A percentile compares a stretch with the other conserved stretches of the same genome.
phyloP scores from a whole-genome alignment of 2,113 vertebrate species.

The Pogona vitticeps region DNA sequence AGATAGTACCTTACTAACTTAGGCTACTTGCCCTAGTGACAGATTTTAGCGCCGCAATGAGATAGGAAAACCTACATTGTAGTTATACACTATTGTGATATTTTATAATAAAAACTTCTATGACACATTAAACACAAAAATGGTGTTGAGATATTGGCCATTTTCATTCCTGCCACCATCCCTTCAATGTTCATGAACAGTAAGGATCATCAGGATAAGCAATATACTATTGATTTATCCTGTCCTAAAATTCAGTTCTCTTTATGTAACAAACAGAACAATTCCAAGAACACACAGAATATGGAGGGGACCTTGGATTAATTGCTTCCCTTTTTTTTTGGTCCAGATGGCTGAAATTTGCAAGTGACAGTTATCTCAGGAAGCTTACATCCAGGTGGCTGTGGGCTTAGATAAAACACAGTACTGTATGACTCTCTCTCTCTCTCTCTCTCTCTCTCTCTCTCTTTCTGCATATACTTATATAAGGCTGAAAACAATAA shows the following conservation, averaged over 20 bases:
- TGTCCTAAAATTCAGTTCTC: not conserved
- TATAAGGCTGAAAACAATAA: constrained; percentile 7
- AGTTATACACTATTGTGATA: constrained; percentile 10
- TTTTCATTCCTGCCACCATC: constrained; percentile 23
- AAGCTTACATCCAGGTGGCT: constrained; percentile 7
- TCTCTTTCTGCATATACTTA: not conserved
- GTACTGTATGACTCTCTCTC: too few species aligned
- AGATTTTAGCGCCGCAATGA: not conserved
- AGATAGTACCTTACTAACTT: not conserved
- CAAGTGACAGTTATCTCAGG: constrained; percentile 2
- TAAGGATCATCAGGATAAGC: constrained; percentile 31
- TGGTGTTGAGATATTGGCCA: not conserved
- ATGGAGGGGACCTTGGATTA: not conserved
- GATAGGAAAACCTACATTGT: constrained; percentile 21
- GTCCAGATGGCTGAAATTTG: constrained; percentile 1
- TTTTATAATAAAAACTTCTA: constrained; percentile 14
- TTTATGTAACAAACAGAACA: constrained; percentile 16
- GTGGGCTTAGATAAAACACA: not conserved
- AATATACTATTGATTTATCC: constrained; percentile 24
- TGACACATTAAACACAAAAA: constrained; percentile 15
- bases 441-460: too few species aligned
- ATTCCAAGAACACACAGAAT: not conserved
- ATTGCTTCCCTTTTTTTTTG: not conserved
- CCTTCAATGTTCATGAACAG: constrained; percentile 30
- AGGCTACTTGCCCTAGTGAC: not conserved